Percentiles rank a stretch among this genome's conserved stretches.
Conservation (phyloP, 2,888 invertebrate genomes). For the Eupsilia transversa region DNA sequence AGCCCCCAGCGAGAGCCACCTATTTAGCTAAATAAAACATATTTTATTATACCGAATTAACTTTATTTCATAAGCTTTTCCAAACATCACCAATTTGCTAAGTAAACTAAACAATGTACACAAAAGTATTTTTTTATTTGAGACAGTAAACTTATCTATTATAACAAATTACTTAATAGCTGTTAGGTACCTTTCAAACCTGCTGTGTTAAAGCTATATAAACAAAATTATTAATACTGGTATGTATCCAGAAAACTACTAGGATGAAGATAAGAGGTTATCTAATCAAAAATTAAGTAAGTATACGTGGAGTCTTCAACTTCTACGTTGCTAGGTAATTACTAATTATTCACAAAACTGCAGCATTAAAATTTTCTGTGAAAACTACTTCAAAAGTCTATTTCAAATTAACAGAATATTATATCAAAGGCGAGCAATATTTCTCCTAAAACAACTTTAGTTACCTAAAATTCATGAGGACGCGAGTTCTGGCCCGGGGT, state of each 20-base stretch:
- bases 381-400: constrained; percentile 13
- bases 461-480: constrained; percentile 61
- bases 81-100: neutral
- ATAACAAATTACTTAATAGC: neutral
- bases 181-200: neutral
- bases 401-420: constrained; percentile 42
- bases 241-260: neutral
- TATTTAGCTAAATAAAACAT: constrained; percentile 1
- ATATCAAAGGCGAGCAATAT: constrained; percentile 44
- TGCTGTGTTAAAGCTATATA: too few species aligned
- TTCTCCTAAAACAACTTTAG: constrained; percentile 47
- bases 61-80: neutral
- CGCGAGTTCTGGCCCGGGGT: constrained; percentile 61
- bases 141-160: neutral
- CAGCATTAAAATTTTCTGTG: neutral
- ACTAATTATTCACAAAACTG: constrained; percentile 13
- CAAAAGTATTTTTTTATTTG: neutral
- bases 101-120: neutral
- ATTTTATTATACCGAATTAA: neutral
- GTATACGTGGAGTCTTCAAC: neutral
- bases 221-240: too few species aligned
- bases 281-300: constrained; percentile 2
- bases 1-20: neutral
- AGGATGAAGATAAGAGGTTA: neutral
- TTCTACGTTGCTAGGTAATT: neutral